A percentile compares a stretch with the other conserved stretches of the same genome.
phyloP scores from a whole-genome alignment of 2,113 vertebrate genomes.

The Enhydra lutris region DNA sequence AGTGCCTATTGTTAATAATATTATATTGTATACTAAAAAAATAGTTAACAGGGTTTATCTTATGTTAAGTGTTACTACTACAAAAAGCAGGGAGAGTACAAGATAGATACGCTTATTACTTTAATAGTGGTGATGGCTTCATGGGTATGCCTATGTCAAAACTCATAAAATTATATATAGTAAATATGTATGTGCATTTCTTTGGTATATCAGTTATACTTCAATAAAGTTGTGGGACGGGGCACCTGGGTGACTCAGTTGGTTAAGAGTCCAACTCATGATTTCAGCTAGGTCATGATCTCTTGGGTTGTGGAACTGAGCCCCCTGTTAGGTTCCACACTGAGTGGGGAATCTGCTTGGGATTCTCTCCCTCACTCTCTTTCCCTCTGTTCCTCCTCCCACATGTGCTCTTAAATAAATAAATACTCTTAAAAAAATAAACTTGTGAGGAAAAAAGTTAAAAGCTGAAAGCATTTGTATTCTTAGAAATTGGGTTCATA shows the following conservation, averaged over 20 bases:
- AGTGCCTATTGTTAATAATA: neutral
- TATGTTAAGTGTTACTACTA: neutral
- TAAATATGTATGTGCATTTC: neutral
- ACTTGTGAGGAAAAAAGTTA: neutral
- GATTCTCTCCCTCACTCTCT: neutral
- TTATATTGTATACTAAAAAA: neutral
- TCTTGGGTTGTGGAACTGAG: neutral
- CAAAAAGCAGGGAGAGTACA: neutral
- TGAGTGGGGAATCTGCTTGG: neutral
- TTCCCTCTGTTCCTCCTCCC: neutral
- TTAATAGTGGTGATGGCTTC: neutral
- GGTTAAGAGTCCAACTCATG: neutral
- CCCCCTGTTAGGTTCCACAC: neutral
- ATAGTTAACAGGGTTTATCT: neutral
- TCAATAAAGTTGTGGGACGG: neutral
- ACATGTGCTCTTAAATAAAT: neutral
- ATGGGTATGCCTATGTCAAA: neutral
- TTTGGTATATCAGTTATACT: neutral
- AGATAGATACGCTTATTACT: neutral
- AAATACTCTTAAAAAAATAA: neutral
- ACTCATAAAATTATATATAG: neutral
- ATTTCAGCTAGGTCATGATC: neutral
- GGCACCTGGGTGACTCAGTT: neutral
- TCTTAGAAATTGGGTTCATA: neutral
- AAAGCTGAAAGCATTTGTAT: neutral